These are phyloP conservation scores for Pheosia tremula DNA, from an alignment of 2,888 invertebrate genomes.

Conservation along the genomic window DNA sequence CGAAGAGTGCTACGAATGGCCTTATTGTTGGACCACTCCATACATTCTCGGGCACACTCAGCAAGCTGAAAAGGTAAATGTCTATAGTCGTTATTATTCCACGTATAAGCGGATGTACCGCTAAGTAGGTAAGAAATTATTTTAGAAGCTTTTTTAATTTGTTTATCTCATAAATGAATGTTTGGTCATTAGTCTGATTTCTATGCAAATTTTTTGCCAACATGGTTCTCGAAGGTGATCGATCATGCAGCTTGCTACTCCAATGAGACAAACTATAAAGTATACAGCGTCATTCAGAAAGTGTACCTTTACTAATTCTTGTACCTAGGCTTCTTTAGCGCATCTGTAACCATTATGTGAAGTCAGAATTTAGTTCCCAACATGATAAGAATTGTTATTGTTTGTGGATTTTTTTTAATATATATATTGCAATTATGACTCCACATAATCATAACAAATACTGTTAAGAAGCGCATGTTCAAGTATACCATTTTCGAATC, in stretches of 20 bases:
- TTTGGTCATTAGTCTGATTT: conserved; percentile 4
- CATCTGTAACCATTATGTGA: no score
- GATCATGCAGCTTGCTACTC: not conserved
- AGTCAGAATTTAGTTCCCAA: no score
- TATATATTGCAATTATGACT: no score
- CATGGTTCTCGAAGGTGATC: not conserved
- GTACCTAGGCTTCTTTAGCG: no score
- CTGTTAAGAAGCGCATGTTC: no score
- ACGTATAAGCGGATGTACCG: no score
- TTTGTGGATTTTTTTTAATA: no score
- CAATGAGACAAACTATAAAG: not conserved
- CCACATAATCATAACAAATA: no score
- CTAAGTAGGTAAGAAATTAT: not conserved
- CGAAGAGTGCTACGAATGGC: conserved; percentile 87
- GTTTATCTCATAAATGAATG: not conserved
- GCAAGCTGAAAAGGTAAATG: conserved; percentile 79
- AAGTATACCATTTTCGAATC: no score
- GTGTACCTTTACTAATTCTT: no score
- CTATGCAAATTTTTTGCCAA: not conserved
- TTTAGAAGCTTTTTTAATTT: not conserved
- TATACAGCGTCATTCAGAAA: no score
- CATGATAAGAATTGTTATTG: no score
- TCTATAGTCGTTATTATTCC: not conserved
- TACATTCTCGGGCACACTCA: conserved; percentile 86
- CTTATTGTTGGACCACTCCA: conserved; percentile 88